These are phyloP conservation scores for Oryzias woworae DNA, from an alignment of 2,113 vertebrate genomes.

Conservation along the genomic window DNA sequence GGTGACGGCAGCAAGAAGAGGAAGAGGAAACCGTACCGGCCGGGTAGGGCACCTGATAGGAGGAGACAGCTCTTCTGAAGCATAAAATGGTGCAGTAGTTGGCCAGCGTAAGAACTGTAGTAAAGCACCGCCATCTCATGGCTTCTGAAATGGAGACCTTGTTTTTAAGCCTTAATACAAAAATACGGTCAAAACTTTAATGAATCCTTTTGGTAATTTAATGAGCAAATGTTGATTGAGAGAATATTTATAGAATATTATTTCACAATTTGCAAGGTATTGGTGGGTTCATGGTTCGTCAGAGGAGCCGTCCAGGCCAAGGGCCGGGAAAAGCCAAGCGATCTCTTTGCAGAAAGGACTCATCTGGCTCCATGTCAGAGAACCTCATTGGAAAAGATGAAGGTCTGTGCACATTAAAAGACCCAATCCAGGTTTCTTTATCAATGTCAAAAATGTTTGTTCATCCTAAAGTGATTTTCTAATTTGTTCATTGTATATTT, in stretches of 20 bases:
- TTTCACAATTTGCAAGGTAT: constrained; percentile 79
- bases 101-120: constrained; percentile 43
- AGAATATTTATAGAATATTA: background rate
- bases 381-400: constrained; percentile 86
- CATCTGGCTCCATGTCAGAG: constrained; percentile 90
- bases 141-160: constrained; percentile 36
- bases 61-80: constrained; percentile 76
- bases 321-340: constrained; percentile 91
- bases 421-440: background rate
- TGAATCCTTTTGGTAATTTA: background rate
- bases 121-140: constrained; percentile 61
- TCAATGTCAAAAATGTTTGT: background rate
- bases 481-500: too few relatives aligned
- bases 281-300: constrained; percentile 98
- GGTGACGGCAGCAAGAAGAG: constrained; percentile 91
- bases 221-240: background rate
- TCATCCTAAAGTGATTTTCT: background rate
- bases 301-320: constrained; percentile 91
- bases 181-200: background rate
- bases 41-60: constrained; percentile 83
- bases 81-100: constrained; percentile 73
- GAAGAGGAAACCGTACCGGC: constrained; percentile 98
- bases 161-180: constrained; percentile 32
- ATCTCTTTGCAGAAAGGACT: constrained; percentile 89
- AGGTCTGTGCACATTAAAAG: constrained; percentile 68